These are phyloP conservation scores for Corythaeola cristata DNA, from an alignment of 2,113 vertebrate species.

Conservation along the genomic window DNA sequence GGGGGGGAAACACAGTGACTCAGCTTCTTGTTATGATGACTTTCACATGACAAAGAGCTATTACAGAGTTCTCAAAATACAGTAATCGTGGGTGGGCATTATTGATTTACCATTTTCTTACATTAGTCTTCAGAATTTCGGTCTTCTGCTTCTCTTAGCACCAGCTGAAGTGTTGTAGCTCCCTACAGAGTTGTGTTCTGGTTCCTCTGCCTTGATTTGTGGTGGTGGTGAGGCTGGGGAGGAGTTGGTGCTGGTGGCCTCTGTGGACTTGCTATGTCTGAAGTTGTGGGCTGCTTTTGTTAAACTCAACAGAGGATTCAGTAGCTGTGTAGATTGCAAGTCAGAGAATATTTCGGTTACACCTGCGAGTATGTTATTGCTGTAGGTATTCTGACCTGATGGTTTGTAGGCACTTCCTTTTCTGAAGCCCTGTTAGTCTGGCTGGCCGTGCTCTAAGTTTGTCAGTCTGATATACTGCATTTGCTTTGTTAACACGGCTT, in stretches of 20 bases:
- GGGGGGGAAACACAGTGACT: neutral
- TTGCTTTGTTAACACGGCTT: neutral
- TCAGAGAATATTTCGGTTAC: neutral
- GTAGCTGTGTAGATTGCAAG: neutral
- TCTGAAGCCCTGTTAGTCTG: neutral
- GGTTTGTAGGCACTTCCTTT: neutral
- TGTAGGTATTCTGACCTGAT: neutral
- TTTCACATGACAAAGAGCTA: neutral
- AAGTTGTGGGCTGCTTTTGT: neutral
- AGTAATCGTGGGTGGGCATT: neutral
- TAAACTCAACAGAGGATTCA: neutral
- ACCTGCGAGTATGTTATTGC: neutral
- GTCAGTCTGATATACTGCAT: neutral
- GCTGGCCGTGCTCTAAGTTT: rapidly evolving
- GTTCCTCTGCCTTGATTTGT: neutral
- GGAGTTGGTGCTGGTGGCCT: neutral
- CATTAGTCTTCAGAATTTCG: neutral
- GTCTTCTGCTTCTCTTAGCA: neutral
- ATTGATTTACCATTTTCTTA: neutral
- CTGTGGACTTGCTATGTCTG: neutral
- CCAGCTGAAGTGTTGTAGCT: neutral
- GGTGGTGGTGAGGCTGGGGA: neutral
- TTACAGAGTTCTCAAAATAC: neutral
- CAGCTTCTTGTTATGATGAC: neutral
- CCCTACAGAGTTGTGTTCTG: neutral